Conservation (phyloP, 1,140 invertebrate genomes). For the Drosophila willistoni region DNA sequence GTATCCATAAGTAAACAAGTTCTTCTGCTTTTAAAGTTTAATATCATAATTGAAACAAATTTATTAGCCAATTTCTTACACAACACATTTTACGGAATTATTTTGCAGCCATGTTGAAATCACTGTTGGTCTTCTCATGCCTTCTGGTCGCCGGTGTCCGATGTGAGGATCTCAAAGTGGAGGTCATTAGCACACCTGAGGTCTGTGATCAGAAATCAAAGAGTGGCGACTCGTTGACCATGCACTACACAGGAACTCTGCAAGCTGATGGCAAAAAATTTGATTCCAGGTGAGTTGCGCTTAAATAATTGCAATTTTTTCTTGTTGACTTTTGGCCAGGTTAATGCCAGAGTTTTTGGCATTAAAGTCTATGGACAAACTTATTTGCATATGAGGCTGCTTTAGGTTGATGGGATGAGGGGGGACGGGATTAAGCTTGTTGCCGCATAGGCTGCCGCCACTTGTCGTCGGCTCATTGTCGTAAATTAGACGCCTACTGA, state of each 20-base stretch:
- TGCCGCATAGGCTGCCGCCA: constrained; percentile 66
- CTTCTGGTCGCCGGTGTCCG: constrained; percentile 83
- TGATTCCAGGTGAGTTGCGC: constrained; percentile 92
- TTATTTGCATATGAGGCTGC: constrained; percentile 32
- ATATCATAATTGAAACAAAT: not conserved
- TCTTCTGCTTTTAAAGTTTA: constrained; percentile 5
- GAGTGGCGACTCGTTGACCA: constrained; percentile 93
- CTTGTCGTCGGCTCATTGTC: constrained; percentile 73
- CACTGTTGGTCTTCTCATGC: constrained; percentile 76
- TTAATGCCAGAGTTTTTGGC: constrained; percentile 25
- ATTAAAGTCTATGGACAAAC: constrained; percentile 36
- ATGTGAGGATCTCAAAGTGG: constrained; percentile 89
- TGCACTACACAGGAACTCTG: constrained; percentile 96
- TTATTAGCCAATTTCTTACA: not conserved
- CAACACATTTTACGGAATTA: not conserved
- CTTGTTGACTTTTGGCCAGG: not conserved
- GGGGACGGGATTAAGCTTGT: constrained; percentile 44
- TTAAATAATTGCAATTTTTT: constrained; percentile 10
- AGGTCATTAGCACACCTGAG: constrained; percentile 90
- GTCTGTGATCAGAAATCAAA: constrained; percentile 92
- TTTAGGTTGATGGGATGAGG: not conserved
- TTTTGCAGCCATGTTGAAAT: constrained; percentile 76
- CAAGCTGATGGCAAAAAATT: constrained; percentile 93
- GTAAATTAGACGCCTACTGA: constrained; percentile 82
- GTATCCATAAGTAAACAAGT: not conserved